phyloP scores from a whole-genome alignment of 1,140 invertebrate genomes.

The Diorhabda sublineata region DNA sequence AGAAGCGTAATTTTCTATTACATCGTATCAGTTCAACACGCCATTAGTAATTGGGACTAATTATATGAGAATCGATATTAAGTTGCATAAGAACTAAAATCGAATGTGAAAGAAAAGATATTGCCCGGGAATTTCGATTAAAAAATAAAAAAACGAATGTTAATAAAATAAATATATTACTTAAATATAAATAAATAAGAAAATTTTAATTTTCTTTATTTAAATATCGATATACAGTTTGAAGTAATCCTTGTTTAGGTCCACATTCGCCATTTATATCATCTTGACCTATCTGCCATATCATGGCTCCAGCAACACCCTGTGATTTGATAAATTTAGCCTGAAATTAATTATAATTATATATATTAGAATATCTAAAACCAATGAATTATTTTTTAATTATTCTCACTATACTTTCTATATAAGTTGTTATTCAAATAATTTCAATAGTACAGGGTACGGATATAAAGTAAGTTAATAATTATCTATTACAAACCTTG shows the following conservation, averaged over 20 bases:
- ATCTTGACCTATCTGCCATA: slow-evolving; percentile 26
- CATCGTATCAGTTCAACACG: too few species aligned
- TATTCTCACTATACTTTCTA: too few species aligned
- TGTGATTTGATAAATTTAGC: slow-evolving; percentile 12
- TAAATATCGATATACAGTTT: neutral
- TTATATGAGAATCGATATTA: too few species aligned
- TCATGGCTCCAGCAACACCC: slow-evolving; percentile 20
- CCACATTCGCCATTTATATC: slow-evolving; percentile 22
- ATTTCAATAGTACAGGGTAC: too few species aligned
- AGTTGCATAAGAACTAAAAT: too few species aligned
- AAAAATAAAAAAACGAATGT: neutral
- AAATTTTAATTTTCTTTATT: neutral
- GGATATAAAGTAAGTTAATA: too few species aligned
- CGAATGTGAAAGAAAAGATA: too few species aligned
- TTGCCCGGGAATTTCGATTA: neutral
- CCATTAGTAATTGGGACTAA: too few species aligned
- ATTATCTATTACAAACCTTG: slow-evolving; percentile 20
- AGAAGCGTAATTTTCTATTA: too few species aligned
- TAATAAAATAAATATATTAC: neutral
- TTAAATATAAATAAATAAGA: neutral
- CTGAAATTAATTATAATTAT: slow-evolving; percentile 9
- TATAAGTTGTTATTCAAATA: too few species aligned
- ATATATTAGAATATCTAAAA: too few species aligned
- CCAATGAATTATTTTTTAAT: too few species aligned
- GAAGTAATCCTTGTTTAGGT: slow-evolving; percentile 19